Conservation (phyloP, 2,797 vertebrate genomes). For the Perodicticus potto region DNA sequence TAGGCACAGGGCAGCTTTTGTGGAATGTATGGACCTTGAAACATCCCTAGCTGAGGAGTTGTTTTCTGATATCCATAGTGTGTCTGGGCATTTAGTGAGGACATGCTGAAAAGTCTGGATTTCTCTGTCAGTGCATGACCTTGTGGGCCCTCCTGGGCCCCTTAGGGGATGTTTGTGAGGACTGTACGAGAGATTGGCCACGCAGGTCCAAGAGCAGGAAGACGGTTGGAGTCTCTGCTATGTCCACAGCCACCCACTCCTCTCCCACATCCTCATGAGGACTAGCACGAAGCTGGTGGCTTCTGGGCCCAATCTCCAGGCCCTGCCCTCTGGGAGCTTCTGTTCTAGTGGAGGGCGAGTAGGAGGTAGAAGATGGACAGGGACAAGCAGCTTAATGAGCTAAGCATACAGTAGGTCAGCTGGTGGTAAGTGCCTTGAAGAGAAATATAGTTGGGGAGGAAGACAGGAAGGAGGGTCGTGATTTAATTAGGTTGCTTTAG, state of each 20-base stretch:
- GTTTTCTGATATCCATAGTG: not conserved
- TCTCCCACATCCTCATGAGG: rapidly evolving
- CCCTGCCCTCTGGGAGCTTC: not conserved
- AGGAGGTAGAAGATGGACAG: not conserved
- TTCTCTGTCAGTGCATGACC: not conserved
- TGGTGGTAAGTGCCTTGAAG: not conserved
- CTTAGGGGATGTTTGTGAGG: not conserved
- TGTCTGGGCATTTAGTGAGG: not conserved
- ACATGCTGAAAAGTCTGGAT: not conserved
- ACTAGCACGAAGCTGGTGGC: not conserved
- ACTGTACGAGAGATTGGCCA: not conserved
- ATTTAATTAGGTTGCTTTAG: not conserved
- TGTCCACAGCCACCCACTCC: constrained; percentile 55
- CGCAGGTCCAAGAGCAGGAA: not conserved
- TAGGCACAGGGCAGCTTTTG: too few relatives aligned
- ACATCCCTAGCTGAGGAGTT: not conserved
- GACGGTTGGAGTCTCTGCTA: not conserved
- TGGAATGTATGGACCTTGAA: not conserved
- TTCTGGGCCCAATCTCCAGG: not conserved
- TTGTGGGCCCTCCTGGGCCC: not conserved
- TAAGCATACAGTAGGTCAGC: not conserved
- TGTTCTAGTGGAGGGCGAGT: not conserved
- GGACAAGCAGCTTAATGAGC: not conserved
- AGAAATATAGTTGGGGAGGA: not conserved
- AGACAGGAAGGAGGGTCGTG: not conserved